Conservation (phyloP, 2,113 vertebrate species). For the Austrofundulus limnaeus region DNA sequence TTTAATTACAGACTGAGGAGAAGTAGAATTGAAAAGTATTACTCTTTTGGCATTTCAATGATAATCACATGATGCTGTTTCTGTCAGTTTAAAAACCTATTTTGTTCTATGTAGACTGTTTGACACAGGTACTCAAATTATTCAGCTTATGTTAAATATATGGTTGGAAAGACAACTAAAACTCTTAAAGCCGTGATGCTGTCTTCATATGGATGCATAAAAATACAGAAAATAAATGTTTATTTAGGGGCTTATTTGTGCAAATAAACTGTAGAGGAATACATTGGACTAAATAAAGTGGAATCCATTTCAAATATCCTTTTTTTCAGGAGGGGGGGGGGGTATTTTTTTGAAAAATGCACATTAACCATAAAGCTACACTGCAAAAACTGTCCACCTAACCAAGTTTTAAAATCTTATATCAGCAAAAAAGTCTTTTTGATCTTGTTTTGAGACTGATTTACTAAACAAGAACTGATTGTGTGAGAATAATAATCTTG, state of each 20-base stretch:
- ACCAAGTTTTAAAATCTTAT: no score
- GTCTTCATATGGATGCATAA: conserved; percentile 20
- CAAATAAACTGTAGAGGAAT: conserved; percentile 17
- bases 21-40: conserved; percentile 46
- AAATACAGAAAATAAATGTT: conserved; percentile 22
- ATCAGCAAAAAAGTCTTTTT: no score
- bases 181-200: conserved; percentile 14
- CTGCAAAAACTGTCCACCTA: no score
- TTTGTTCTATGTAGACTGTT: conserved; percentile 13
- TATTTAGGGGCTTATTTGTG: conserved; percentile 29
- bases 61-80: conserved; percentile 18
- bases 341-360: not conserved
- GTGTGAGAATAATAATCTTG: no score
- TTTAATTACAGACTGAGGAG: conserved; percentile 40
- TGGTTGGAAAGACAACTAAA: conserved; percentile 54
- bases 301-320: conserved; percentile 22
- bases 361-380: not conserved
- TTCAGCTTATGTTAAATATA: conserved; percentile 52
- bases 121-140: conserved; percentile 30
- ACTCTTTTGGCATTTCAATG: conserved; percentile 38
- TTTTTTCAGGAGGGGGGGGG: conserved; percentile 15
- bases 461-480: no score
- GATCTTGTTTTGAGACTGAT: no score
- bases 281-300: conserved; percentile 15
- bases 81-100: conserved; percentile 15